These are phyloP conservation scores for Protophormia terraenovae DNA, from an alignment of 2,888 invertebrate species.

Conservation along the genomic window DNA sequence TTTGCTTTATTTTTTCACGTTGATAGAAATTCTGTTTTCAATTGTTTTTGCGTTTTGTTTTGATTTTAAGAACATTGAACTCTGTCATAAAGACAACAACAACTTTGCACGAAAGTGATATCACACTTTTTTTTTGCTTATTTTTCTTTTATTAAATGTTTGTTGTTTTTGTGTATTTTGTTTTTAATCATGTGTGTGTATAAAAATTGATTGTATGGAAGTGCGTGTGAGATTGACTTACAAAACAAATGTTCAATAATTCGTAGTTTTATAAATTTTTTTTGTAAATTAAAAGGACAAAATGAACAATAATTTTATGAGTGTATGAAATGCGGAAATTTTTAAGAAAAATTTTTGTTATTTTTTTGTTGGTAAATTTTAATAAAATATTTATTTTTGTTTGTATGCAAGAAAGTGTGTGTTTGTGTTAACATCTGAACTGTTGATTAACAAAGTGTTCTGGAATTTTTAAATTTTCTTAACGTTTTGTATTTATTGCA, in stretches of 20 bases:
- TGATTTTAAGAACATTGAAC: conserved; percentile 67
- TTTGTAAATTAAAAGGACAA: neutral
- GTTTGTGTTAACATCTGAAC: neutral
- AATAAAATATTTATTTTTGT: neutral
- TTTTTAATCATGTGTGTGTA: conserved; percentile 33
- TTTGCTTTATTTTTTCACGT: conserved; percentile 30
- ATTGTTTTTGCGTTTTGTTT: conserved; percentile 63
- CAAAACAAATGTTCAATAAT: no score
- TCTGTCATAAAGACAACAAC: conserved; percentile 57
- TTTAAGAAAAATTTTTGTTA: conserved; percentile 10
- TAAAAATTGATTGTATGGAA: conserved; percentile 37
- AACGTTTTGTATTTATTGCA: no score
- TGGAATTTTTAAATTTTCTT: conserved; percentile 27
- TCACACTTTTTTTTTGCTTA: conserved; percentile 40
- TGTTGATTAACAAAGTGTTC: conserved; percentile 27
- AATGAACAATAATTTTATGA: neutral
- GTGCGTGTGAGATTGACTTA: neutral
- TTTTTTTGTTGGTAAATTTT: neutral
- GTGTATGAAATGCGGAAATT: conserved; percentile 27
- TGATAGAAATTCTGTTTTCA: conserved; percentile 53
- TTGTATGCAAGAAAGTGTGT: neutral
- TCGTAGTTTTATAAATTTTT: no score
- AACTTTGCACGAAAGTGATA: conserved; percentile 63
- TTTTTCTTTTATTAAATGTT: conserved; percentile 2
- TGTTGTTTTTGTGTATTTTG: conserved; percentile 38